Evolutionary conservation across 2,113 vertebrate genomes (phyloP).

Genomic region (Oryzias javanicus): DNA sequence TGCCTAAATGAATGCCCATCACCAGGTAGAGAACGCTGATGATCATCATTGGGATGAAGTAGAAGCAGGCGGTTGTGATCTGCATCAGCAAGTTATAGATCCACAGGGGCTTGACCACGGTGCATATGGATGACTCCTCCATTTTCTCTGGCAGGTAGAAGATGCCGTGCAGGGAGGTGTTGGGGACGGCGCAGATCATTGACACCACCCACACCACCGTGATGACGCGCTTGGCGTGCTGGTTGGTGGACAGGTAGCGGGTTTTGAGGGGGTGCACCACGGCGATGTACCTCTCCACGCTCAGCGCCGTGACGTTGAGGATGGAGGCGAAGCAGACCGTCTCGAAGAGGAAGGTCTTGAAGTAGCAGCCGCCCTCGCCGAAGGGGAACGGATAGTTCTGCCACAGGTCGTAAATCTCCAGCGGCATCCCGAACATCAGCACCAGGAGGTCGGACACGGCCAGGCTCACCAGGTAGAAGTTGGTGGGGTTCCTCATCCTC

Average conservation of each 20-base stretch:
- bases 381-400: conserved; percentile 82
- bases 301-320: conserved; percentile 79
- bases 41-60: conserved; percentile 76
- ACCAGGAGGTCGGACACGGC: conserved; percentile 77
- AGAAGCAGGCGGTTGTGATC: conserved; percentile 80
- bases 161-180: conserved; percentile 78
- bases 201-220: conserved; percentile 68
- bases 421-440: conserved; percentile 78
- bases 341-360: conserved; percentile 81
- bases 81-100: conserved; percentile 81
- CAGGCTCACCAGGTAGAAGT: conserved; percentile 79
- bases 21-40: conserved; percentile 77
- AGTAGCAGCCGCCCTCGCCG: conserved; percentile 76
- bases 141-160: conserved; percentile 72
- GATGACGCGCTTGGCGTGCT: conserved; percentile 75
- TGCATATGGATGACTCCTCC: conserved; percentile 78
- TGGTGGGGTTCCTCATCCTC: conserved; percentile 80
- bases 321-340: conserved; percentile 81
- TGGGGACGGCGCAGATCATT: conserved; percentile 76
- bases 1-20: conserved; percentile 72
- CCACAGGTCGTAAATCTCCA: conserved; percentile 82
- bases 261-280: conserved; percentile 79
- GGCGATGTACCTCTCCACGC: conserved; percentile 79
- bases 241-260: conserved; percentile 75
- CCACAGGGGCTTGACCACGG: conserved; percentile 77